Conservation (phyloP, 2,113 vertebrate species). For the Trogon surrucura region DNA sequence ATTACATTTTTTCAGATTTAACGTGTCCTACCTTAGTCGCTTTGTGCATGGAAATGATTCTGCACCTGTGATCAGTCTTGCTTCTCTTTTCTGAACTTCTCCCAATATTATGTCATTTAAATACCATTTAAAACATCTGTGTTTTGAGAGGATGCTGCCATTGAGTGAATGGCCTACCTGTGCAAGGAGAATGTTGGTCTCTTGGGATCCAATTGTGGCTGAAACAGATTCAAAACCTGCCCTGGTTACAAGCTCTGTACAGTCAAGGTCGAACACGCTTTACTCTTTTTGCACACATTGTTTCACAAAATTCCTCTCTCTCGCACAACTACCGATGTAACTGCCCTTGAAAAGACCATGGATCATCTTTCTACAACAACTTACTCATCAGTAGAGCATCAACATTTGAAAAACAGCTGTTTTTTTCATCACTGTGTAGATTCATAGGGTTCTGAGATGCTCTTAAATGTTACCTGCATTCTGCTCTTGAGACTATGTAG, state of each 20-base stretch:
- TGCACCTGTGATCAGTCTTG: not conserved
- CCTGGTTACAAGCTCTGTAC: not conserved
- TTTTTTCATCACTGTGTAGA: not conserved
- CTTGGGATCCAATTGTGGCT: not conserved
- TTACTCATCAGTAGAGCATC: not conserved
- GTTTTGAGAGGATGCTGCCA: not conserved
- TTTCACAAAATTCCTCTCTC: not conserved
- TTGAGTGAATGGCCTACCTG: not conserved
- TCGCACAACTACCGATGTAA: not conserved
- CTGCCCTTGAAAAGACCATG: not conserved
- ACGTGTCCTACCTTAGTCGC: not conserved
- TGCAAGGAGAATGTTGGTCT: not conserved
- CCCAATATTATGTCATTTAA: not conserved
- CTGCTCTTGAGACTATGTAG: not conserved
- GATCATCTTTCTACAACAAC: not conserved
- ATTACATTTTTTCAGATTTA: not conserved
- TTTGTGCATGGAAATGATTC: not conserved
- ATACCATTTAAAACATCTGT: not conserved
- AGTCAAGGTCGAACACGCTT: not conserved
- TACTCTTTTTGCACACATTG: not conserved
- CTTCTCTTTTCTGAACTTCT: not conserved
- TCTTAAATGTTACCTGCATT: not conserved
- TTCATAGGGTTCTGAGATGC: not conserved
- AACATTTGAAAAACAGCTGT: not conserved
- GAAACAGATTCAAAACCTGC: not conserved